phyloP scores from a whole-genome alignment of 1,140 invertebrate species.

The Lysiphlebus fabarum region DNA sequence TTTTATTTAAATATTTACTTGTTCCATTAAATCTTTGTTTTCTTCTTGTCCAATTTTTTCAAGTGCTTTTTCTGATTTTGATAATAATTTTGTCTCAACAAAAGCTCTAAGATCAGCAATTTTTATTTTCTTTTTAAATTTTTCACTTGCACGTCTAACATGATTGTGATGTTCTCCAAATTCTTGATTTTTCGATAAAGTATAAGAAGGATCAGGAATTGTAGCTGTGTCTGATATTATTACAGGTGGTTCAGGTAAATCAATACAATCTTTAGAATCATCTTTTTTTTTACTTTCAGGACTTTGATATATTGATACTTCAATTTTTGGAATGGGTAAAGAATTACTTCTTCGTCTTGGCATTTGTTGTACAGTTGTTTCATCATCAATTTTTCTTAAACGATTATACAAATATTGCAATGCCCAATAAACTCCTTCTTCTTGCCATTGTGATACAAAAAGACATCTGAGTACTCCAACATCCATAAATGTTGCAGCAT shows the following conservation, averaged over 20 bases:
- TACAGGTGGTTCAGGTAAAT: constrained; percentile 64
- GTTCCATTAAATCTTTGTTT: constrained; percentile 58
- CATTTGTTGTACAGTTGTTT: constrained; percentile 69
- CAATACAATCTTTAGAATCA: constrained; percentile 71
- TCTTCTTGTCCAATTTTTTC: constrained; percentile 84
- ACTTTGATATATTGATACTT: constrained; percentile 79
- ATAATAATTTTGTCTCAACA: constrained; percentile 85
- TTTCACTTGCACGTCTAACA: constrained; percentile 72
- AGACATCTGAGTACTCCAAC: constrained; percentile 92
- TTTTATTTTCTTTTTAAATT: constrained; percentile 80
- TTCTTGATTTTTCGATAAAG: constrained; percentile 37
- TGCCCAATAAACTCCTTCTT: constrained; percentile 97
- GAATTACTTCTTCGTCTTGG: constrained; percentile 85
- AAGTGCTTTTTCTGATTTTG: constrained; percentile 85
- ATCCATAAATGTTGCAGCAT: constrained; percentile 92
- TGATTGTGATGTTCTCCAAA: constrained; percentile 60
- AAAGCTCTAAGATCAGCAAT: constrained; percentile 86
- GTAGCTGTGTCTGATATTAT: constrained; percentile 42
- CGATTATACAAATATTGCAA: constrained; percentile 89
- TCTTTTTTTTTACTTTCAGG: constrained; percentile 68
- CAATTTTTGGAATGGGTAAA: constrained; percentile 88
- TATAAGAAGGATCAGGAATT: constrained; percentile 25
- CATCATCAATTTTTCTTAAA: constrained; percentile 76
- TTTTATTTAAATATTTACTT: constrained; percentile 37
- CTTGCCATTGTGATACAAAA: constrained; percentile 96